These are phyloP conservation scores for Madoqua kirkii DNA, from an alignment of 2,113 vertebrate genomes.

Conservation along the genomic window DNA sequence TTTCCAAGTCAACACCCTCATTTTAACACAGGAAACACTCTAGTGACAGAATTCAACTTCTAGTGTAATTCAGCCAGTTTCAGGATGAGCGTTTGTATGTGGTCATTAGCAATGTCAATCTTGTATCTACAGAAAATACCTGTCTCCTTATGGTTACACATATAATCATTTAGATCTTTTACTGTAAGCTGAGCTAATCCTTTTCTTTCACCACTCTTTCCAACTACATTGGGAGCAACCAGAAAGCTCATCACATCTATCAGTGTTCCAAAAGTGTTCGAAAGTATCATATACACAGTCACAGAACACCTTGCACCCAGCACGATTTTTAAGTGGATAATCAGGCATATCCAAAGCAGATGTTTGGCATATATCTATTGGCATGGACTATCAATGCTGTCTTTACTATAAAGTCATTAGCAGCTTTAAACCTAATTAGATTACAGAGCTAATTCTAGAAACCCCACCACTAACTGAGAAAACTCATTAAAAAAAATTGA, in stretches of 20 bases:
- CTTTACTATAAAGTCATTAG: neutral
- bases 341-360: neutral
- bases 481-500: neutral
- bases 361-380: neutral
- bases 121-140: too few relatives aligned
- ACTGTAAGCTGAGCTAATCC: neutral
- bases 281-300: neutral
- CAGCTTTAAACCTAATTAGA: neutral
- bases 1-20: neutral
- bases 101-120: too few relatives aligned
- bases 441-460: neutral
- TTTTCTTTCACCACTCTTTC: neutral
- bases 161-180: neutral
- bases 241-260: neutral
- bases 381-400: neutral
- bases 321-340: neutral
- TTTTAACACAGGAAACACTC: neutral
- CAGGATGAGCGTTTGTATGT: neutral
- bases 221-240: neutral
- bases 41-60: neutral
- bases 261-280: neutral
- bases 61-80: neutral
- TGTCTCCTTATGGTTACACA: neutral
- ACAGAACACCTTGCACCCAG: neutral
- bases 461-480: neutral